Evolutionary conservation across 2,113 vertebrate species (phyloP), one percentile per base, ranked within the genome.

Genomic region (Syngnathus scovelli): DNA sequence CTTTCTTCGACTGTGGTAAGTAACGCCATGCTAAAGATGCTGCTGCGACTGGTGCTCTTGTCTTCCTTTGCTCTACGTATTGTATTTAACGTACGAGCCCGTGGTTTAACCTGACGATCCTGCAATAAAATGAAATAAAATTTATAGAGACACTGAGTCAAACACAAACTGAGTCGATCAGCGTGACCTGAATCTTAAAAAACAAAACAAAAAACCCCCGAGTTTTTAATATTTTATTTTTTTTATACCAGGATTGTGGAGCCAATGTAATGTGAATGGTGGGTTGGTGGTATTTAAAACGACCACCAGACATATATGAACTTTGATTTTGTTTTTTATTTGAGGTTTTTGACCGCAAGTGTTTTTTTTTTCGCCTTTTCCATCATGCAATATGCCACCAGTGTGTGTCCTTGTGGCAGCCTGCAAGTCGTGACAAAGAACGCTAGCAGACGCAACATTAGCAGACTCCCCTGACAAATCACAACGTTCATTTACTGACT

Each of bases 341-440:
- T 33, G 27, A 33, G 27, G 27, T 33, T 33, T 33, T 33, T 3
- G 27, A 2, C 4, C 13, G 2, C 44, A 48, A 48, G 1, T 46
- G 12, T 13, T 16, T 8, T 0, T 0, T 0, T 19, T 18, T 39
- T n/a, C 4, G 3, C 8, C 7, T 21, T 41, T 43, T 15, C 19
- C 60, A 62, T 46, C 3, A 36, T 58, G 55, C 6, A 58, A 15
- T 16, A 36, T 15, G 15, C 18, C 55, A 36, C 33, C 58, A 65
- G 3, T 41, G 2, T 36, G 52, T 65, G 64, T 18, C 61, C 36
- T 16, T 59, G 5, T 48, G 15, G 21, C 15, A 36, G 12, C 27
- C 27, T 33, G 27, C 55, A 58, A 58, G 60, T 81, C 74, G 78
- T 79, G 82, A 82, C 74, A 66, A 55, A 58, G 54, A 23, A 7